A percentile compares a stretch with the other conserved stretches of the same genome.
Evolutionary conservation across 1,140 invertebrate genomes (phyloP).

Genomic region (Papilio dardanus): DNA sequence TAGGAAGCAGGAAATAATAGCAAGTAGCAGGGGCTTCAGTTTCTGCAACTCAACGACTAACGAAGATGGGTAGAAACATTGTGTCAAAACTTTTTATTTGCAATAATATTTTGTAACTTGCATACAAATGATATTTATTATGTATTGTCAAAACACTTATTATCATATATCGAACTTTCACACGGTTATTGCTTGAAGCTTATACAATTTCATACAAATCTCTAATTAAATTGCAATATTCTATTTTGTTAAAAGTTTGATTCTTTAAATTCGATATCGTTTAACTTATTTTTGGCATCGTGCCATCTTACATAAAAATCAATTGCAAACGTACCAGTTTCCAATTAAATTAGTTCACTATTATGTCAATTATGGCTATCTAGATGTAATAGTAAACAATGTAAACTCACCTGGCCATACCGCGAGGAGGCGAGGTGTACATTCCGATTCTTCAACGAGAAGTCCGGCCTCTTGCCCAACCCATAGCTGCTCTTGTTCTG

Average conservation of each 20-base stretch:
- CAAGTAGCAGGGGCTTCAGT: too few relatives aligned
- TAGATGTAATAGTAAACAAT: not conserved
- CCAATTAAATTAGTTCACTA: not conserved
- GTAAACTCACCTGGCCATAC: conserved; percentile 77
- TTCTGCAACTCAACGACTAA: too few relatives aligned
- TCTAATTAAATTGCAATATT: not conserved
- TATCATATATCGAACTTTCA: not conserved
- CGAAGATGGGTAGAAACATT: too few relatives aligned
- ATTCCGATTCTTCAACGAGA: conserved; percentile 76
- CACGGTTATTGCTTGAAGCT: not conserved
- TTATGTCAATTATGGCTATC: not conserved
- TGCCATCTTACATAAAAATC: not conserved
- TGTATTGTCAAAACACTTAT: not conserved
- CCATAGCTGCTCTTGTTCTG: conserved; percentile 75
- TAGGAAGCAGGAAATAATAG: too few relatives aligned
- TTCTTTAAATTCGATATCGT: not conserved
- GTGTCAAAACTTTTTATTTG: too few relatives aligned
- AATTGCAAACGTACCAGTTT: not conserved
- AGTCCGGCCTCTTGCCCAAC: conserved; percentile 76
- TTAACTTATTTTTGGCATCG: not conserved
- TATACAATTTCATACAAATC: not conserved
- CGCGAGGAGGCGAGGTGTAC: conserved; percentile 76
- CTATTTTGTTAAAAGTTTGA: not conserved
- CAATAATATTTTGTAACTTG: not conserved
- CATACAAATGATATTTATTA: not conserved